Percentiles rank a stretch among this genome's conserved stretches.
phyloP scores from a whole-genome alignment of 2,888 invertebrate species.

The Drosophila hamatofila region DNA sequence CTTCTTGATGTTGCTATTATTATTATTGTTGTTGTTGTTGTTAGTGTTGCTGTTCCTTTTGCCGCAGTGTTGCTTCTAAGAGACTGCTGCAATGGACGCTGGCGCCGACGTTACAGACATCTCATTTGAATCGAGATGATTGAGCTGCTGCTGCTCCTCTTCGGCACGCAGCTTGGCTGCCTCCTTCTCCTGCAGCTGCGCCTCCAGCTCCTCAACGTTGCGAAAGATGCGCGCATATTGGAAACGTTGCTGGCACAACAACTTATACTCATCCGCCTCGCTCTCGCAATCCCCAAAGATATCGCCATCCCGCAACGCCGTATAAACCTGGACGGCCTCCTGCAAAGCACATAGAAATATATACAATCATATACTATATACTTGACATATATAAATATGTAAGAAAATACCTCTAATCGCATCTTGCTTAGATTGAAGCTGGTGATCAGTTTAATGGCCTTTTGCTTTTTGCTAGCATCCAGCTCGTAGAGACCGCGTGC shows the following conservation, averaged over 20 bases:
- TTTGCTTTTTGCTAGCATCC: constrained; percentile 88
- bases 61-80: constrained; percentile 56
- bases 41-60: constrained; percentile 29
- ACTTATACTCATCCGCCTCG: constrained; percentile 89
- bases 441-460: constrained; percentile 88
- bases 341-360: constrained; percentile 83
- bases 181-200: constrained; percentile 73
- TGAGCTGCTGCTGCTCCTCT: constrained; percentile 68
- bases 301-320: constrained; percentile 90
- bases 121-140: constrained; percentile 69
- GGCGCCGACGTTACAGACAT: constrained; percentile 27
- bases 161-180: constrained; percentile 73
- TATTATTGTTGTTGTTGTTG: constrained; percentile 17
- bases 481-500: constrained; percentile 92
- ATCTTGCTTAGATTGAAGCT: constrained; percentile 86
- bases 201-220: constrained; percentile 79
- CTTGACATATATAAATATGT: background rate
- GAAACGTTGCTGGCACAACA: constrained; percentile 90
- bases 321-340: constrained; percentile 93
- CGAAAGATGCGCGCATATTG: constrained; percentile 92
- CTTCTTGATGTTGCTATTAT: constrained; percentile 4
- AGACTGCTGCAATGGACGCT: constrained; percentile 45
- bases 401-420: constrained; percentile 78
- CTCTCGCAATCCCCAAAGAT: constrained; percentile 92
- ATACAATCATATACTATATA: background rate